phyloP scores from a whole-genome alignment of 2,797 vertebrate species.

The Xiphophorus birchmanni region DNA sequence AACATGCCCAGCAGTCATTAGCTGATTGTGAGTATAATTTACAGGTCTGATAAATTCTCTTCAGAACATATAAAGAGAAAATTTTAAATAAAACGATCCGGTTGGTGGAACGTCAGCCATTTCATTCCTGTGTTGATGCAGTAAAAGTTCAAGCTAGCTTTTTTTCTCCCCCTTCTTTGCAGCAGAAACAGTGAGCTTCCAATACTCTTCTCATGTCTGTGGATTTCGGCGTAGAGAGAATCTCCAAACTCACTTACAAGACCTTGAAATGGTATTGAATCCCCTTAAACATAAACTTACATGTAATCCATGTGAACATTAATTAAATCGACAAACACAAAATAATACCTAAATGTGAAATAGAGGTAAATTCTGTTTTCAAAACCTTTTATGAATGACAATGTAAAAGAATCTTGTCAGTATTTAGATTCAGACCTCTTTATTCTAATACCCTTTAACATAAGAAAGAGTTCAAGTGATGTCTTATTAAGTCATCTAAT shows the following conservation, averaged over 20 bases:
- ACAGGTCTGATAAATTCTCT: constrained; percentile 51
- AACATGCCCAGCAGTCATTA: constrained; percentile 70
- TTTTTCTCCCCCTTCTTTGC: not conserved
- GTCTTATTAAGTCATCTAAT: not conserved
- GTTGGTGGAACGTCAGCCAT: constrained; percentile 14
- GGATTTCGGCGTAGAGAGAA: not conserved
- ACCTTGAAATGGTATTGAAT: not conserved
- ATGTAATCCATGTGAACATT: not conserved
- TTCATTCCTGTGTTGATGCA: constrained; percentile 14
- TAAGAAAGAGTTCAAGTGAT: not conserved
- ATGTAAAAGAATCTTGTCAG: not conserved
- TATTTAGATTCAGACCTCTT: not conserved
- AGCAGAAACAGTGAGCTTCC: not conserved
- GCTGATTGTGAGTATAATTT: constrained; percentile 74
- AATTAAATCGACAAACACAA: not conserved
- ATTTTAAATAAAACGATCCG: constrained; percentile 21
- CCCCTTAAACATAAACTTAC: not conserved
- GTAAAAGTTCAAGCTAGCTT: constrained; percentile 6
- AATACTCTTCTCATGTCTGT: not conserved
- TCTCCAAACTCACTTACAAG: not conserved
- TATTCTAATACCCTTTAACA: not conserved
- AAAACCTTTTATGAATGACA: not conserved
- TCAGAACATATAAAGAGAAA: constrained; percentile 41
- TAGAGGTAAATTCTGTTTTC: not conserved
- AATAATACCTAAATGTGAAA: not conserved